Conservation (phyloP, 2,888 invertebrate genomes). For the Cephus spinipes region DNA sequence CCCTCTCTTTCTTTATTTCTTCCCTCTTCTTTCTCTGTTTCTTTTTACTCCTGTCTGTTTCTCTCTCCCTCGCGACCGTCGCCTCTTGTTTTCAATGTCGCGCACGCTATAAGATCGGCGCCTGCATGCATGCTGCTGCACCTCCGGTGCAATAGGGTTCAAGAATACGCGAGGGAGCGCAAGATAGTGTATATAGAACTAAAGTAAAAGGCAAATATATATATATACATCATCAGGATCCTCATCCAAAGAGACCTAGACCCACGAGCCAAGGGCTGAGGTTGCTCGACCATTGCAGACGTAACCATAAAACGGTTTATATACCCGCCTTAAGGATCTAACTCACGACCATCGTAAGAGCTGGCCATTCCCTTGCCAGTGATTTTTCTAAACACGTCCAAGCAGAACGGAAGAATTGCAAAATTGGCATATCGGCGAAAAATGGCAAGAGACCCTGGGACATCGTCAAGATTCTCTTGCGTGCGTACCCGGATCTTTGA, state of each 20-base stretch:
- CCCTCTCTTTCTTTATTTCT: slow-evolving; percentile 11
- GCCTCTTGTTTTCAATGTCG: not conserved
- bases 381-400: not conserved
- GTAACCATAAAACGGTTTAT: slow-evolving; percentile 39
- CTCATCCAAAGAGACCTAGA: not conserved
- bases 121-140: not conserved
- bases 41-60: not conserved
- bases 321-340: slow-evolving; percentile 26
- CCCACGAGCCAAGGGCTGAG: not conserved
- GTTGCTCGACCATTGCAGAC: not conserved
- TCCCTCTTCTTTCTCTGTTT: slow-evolving; percentile 6
- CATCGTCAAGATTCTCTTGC: not conserved
- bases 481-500: not conserved
- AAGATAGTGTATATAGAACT: not conserved
- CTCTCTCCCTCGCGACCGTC: not conserved
- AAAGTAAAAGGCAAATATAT: not conserved
- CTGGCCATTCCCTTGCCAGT: not conserved
- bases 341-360: not conserved
- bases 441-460: not conserved
- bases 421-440: not conserved
- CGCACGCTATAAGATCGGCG: not conserved
- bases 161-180: not conserved
- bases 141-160: not conserved
- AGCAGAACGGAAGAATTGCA: not conserved
- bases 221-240: not conserved